A percentile compares a stretch with the other conserved stretches of the same genome.
Evolutionary conservation across 2,113 vertebrate genomes (phyloP).

Genomic region (Empidonax alnorum): DNA sequence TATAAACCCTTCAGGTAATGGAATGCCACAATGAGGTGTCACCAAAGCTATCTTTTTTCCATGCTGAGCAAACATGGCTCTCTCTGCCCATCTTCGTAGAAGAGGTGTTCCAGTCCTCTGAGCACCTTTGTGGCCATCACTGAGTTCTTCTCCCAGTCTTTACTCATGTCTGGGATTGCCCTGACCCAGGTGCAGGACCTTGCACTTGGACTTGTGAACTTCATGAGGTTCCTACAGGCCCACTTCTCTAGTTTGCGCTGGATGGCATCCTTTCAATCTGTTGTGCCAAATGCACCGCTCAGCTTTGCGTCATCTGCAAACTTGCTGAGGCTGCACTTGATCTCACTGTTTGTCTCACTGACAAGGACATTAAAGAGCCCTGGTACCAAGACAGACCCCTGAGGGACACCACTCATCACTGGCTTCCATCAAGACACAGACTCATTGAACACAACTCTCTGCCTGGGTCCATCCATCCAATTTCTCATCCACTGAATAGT

Average conservation of each 20-base stretch:
- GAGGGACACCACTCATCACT: background rate
- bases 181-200: accelerated
- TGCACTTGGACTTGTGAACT: background rate
- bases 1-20: background rate
- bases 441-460: background rate
- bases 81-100: background rate
- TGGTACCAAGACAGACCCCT: background rate
- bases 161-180: background rate
- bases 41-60: background rate
- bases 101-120: background rate
- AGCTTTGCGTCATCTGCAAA: background rate
- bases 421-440: background rate
- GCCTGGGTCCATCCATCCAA: background rate
- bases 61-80: background rate
- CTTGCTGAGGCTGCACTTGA: background rate
- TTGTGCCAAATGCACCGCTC: background rate
- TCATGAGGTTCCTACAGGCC: background rate
- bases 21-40: background rate
- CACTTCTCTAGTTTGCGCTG: background rate
- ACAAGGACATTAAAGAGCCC: background rate
- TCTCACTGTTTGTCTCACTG: background rate
- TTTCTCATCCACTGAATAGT: background rate
- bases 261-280: background rate
- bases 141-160: background rate
- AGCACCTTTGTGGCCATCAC: background rate